These are phyloP conservation scores for Sebastes fasciatus DNA, from an alignment of 2,113 vertebrate species.

Conservation along the genomic window DNA sequence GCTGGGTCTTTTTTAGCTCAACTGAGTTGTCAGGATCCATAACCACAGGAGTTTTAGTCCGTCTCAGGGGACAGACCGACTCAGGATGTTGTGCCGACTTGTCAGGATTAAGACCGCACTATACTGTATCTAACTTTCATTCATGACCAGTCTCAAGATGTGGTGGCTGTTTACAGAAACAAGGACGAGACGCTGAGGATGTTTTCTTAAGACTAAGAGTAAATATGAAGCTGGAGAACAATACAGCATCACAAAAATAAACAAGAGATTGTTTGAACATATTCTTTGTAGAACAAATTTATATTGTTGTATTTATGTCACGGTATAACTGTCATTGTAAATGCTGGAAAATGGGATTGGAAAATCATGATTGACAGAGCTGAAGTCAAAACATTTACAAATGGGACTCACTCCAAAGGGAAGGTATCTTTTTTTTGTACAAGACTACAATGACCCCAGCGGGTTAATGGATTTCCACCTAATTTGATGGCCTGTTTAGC, in stretches of 20 bases:
- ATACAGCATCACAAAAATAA: not conserved
- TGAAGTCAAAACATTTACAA: slow-evolving; percentile 47
- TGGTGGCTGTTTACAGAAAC: slow-evolving; percentile 34
- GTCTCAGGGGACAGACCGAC: slow-evolving; percentile 35
- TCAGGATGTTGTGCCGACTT: slow-evolving; percentile 59
- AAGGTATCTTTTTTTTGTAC: slow-evolving; percentile 40
- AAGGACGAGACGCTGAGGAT: not conserved
- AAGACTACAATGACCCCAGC: slow-evolving; percentile 35
- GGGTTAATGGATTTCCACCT: slow-evolving; percentile 48
- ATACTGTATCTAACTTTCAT: slow-evolving; percentile 29
- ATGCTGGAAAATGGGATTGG: slow-evolving; percentile 9
- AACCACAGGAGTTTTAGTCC: slow-evolving; percentile 45
- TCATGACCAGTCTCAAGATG: slow-evolving; percentile 25
- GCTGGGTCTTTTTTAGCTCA: slow-evolving; percentile 60
- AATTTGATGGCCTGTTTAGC: slow-evolving; percentile 53
- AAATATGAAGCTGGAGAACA: not conserved
- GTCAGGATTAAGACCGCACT: slow-evolving; percentile 55
- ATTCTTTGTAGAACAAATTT: not conserved
- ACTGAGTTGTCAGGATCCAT: slow-evolving; percentile 65
- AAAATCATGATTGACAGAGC: slow-evolving; percentile 54
- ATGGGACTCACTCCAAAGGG: slow-evolving; percentile 38
- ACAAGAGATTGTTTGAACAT: not conserved
- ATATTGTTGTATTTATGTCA: not conserved
- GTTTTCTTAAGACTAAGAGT: not conserved
- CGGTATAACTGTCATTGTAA: slow-evolving; percentile 5